Evolutionary conservation across 2,888 invertebrate genomes (phyloP).

Genomic region (Ellobium chinense): DNA sequence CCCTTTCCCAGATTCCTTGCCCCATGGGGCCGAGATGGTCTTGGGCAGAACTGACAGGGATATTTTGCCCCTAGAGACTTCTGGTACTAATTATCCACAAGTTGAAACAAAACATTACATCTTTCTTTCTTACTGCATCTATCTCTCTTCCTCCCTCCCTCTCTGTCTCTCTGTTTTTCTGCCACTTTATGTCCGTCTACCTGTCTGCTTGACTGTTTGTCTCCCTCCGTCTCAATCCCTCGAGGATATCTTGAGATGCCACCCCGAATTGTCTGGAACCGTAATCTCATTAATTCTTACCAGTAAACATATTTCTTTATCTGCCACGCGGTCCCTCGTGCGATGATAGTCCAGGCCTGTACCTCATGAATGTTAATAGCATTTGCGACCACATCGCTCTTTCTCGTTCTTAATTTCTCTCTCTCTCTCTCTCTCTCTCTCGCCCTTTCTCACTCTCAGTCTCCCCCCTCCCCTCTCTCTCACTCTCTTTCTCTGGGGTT

Average conservation of each 20-base stretch:
- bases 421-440: neutral
- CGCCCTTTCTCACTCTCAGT: neutral
- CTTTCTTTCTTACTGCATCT: conserved; percentile 16
- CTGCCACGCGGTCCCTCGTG: neutral
- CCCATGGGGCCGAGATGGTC: too few species aligned
- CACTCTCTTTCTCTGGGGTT: neutral
- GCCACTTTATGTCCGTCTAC: neutral
- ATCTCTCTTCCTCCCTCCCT: neutral
- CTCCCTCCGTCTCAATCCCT: neutral
- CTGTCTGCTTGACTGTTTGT: neutral
- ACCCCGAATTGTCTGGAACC: too few species aligned
- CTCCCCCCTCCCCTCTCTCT: neutral
- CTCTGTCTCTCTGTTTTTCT: neutral
- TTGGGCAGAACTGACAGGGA: too few species aligned
- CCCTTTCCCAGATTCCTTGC: too few species aligned
- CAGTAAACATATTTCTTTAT: neutral
- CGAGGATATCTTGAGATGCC: neutral
- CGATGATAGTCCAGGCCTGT: too few species aligned
- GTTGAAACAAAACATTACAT: too few species aligned
- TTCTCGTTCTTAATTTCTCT: neutral
- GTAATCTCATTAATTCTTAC: too few species aligned
- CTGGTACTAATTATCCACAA: too few species aligned
- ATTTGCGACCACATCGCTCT: neutral
- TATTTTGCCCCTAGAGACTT: too few species aligned
- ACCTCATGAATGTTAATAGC: neutral